Evolutionary conservation across 23 tunicate genomes (phyloP).

Genomic region (Trididemnum clinides): DNA sequence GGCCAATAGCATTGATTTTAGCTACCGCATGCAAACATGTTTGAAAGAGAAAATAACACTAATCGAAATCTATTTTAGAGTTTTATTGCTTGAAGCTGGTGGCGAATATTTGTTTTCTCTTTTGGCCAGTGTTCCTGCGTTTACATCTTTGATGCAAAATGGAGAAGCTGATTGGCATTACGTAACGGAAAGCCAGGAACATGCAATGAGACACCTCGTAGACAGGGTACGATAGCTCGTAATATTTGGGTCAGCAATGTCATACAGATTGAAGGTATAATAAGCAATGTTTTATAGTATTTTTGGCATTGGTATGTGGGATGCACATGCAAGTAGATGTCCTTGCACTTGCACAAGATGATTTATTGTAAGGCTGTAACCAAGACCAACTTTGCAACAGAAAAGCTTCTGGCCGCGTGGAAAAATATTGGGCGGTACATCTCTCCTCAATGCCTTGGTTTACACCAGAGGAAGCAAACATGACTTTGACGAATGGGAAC

Average conservation of each 20-base stretch:
- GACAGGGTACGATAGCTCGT: too few relatives aligned
- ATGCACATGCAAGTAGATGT: too few relatives aligned
- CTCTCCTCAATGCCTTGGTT: constrained; percentile 56
- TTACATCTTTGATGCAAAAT: neutral
- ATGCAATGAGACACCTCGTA: neutral
- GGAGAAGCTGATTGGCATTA: constrained; percentile 36
- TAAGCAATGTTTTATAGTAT: too few relatives aligned
- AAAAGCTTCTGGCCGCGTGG: constrained; percentile 60
- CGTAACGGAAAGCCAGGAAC: constrained; percentile 39
- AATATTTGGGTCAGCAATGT: too few relatives aligned
- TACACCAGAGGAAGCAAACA: constrained; percentile 64
- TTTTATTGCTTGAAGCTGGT: constrained; percentile 58
- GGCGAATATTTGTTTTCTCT: neutral
- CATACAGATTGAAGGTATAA: too few relatives aligned
- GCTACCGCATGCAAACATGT: too few relatives aligned
- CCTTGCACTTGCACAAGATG: too few relatives aligned
- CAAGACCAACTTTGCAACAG: constrained; percentile 50
- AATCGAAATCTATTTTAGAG: too few relatives aligned
- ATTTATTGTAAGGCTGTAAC: too few relatives aligned
- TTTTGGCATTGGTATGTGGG: too few relatives aligned
- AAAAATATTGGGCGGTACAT: constrained; percentile 75
- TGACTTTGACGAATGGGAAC: constrained; percentile 65
- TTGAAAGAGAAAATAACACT: too few relatives aligned
- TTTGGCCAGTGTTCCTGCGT: constrained; percentile 19
- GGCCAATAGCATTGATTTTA: too few relatives aligned